Percentiles rank a stretch among this genome's conserved stretches.
Conservation (phyloP, 2,113 vertebrate species). For the Amphiprion ocellaris region DNA sequence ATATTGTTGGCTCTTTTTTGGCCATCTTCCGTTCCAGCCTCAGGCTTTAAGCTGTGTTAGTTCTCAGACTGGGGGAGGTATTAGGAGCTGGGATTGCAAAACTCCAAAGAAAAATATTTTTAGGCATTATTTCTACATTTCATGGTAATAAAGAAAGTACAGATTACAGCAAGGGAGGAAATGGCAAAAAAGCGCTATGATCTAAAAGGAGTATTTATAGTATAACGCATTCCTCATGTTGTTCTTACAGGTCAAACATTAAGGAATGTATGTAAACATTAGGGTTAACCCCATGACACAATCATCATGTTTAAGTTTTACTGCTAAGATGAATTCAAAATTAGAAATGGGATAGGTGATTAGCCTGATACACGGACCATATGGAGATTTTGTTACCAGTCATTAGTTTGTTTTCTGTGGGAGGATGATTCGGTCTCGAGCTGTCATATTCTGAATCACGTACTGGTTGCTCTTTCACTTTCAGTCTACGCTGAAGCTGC, state of each 20-base stretch:
- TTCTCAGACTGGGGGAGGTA: slow-evolving; percentile 29
- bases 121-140: background rate
- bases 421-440: background rate
- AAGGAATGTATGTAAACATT: background rate
- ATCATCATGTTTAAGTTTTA: background rate
- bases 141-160: background rate
- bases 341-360: background rate
- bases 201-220: background rate
- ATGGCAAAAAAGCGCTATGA: slow-evolving; percentile 1
- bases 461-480: background rate
- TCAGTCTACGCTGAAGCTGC: background rate
- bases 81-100: slow-evolving; percentile 26
- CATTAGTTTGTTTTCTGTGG: background rate
- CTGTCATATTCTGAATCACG: background rate
- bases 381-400: background rate
- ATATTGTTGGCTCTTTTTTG: slow-evolving; percentile 54
- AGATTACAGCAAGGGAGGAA: too few species aligned
- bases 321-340: background rate
- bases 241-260: background rate
- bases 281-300: background rate
- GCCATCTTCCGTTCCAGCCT: slow-evolving; percentile 37
- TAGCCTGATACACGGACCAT: background rate
- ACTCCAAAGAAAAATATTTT: slow-evolving; percentile 12
- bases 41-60: slow-evolving; percentile 30
- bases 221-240: background rate